These are phyloP conservation scores for Callyntrura sp. DNA, from an alignment of 2,888 invertebrate species.

Conservation along the genomic window DNA sequence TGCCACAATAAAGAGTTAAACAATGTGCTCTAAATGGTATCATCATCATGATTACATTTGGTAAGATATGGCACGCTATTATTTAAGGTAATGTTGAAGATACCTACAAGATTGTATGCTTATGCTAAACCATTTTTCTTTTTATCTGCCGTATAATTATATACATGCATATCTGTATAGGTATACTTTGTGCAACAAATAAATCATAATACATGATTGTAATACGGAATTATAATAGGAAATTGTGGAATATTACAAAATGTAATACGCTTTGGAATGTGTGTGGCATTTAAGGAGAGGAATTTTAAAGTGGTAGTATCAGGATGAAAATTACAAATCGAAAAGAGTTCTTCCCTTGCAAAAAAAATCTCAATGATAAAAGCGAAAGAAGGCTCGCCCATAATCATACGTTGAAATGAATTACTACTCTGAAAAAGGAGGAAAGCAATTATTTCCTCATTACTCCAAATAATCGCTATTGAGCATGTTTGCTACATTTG, in stretches of 20 bases:
- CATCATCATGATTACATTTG: conserved; percentile 38
- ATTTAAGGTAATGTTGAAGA: neutral
- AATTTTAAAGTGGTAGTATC: conserved; percentile 52
- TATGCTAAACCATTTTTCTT: neutral
- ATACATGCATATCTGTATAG: neutral
- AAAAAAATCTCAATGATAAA: conserved; percentile 17
- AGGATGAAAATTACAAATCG: conserved; percentile 47
- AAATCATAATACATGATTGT: conserved; percentile 28
- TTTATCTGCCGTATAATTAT: neutral
- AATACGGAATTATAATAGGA: conserved; percentile 59
- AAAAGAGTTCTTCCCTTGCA: conserved; percentile 24
- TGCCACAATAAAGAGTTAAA: conserved; percentile 38
- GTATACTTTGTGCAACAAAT: neutral
- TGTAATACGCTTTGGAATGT: conserved; percentile 55
- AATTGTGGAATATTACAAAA: conserved; percentile 58
- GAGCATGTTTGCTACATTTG: neutral
- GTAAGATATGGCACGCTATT: conserved; percentile 41
- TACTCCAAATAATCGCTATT: conserved; percentile 6
- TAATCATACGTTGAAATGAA: conserved; percentile 36
- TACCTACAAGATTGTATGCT: neutral
- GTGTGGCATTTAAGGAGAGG: conserved; percentile 27
- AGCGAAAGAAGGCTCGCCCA: conserved; percentile 54
- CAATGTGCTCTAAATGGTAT: conserved; percentile 47
- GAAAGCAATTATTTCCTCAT: conserved; percentile 53
- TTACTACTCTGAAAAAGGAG: conserved; percentile 47